These are phyloP conservation scores for Hybos culiciformis DNA, from an alignment of 2,888 invertebrate genomes.

Conservation along the genomic window DNA sequence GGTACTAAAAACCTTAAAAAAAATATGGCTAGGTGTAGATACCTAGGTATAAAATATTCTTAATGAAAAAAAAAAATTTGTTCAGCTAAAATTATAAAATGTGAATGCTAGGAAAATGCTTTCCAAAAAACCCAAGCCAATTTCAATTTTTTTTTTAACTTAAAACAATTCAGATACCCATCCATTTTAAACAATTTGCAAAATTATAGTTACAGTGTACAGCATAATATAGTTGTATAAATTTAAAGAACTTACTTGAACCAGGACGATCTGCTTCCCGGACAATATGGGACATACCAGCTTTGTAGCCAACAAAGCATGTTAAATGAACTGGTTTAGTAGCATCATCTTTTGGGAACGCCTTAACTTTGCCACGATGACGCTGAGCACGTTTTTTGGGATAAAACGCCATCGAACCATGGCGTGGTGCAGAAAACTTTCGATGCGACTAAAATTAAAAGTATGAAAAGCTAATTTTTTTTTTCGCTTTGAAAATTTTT, in stretches of 20 bases:
- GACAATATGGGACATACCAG: constrained; percentile 99
- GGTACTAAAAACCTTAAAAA: no score
- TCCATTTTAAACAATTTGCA: constrained; percentile 3
- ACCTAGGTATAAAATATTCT: no score
- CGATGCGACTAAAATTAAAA: constrained; percentile 99
- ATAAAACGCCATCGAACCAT: constrained; percentile 99
- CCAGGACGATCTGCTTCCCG: constrained; percentile 97
- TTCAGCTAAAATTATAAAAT: no score
- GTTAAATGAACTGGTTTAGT: constrained; percentile 95
- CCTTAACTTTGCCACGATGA: constrained; percentile 98
- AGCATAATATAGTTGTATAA: neutral
- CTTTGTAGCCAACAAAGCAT: constrained; percentile 96
- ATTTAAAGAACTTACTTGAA: constrained; percentile 80
- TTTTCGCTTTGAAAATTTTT: no score
- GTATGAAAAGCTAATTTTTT: no score
- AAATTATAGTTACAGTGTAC: constrained; percentile 5
- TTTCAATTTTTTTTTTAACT: neutral
- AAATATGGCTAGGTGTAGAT: no score
- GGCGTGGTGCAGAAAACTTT: constrained; percentile 98
- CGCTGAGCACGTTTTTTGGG: constrained; percentile 94
- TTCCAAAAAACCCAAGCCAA: no score
- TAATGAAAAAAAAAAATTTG: no score
- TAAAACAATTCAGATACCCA: neutral
- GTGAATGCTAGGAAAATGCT: no score
- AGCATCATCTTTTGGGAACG: constrained; percentile 96